A percentile compares a stretch with the other conserved stretches of the same genome.
Evolutionary conservation across 2,113 vertebrate species (phyloP).

Genomic region (Siphamia tubifer): DNA sequence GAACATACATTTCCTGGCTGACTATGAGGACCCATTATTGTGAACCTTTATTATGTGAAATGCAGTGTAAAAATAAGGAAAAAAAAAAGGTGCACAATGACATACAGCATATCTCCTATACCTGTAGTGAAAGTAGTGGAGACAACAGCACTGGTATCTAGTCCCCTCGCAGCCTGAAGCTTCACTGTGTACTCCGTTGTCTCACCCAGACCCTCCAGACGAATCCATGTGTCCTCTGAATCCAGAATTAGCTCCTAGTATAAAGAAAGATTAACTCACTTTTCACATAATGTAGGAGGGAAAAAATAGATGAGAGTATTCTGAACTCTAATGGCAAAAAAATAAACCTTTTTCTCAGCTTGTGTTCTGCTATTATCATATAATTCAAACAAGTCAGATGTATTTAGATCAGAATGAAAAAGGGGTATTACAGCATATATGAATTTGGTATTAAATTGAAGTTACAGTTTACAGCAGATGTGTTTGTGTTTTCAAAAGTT

Average conservation of each 20-base stretch:
- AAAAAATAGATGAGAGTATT: too few species aligned
- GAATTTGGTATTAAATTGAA: too few species aligned
- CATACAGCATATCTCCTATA: constrained; percentile 57
- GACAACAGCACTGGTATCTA: constrained; percentile 82
- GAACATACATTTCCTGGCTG: background rate
- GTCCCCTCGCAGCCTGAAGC: constrained; percentile 88
- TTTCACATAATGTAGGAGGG: background rate
- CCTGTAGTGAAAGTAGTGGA: constrained; percentile 91
- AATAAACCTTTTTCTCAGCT: background rate
- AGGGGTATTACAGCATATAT: background rate
- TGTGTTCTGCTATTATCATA: background rate
- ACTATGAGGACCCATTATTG: constrained; percentile 22
- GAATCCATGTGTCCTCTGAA: constrained; percentile 96
- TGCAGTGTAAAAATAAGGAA: background rate
- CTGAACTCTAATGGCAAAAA: background rate
- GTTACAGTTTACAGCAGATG: background rate
- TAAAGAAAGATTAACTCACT: constrained; percentile 1
- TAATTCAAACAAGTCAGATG: background rate
- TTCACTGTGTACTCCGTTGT: constrained; percentile 89
- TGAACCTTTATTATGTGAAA: constrained; percentile 18
- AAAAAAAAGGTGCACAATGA: too few species aligned
- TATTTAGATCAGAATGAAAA: background rate
- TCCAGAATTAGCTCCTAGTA: constrained; percentile 94
- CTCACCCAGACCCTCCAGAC: constrained; percentile 92
- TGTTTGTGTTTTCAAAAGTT: background rate